Base-by-base conservation (phyloP, 2,113 vertebrate species). In the Bujurquina vittata region DNA sequence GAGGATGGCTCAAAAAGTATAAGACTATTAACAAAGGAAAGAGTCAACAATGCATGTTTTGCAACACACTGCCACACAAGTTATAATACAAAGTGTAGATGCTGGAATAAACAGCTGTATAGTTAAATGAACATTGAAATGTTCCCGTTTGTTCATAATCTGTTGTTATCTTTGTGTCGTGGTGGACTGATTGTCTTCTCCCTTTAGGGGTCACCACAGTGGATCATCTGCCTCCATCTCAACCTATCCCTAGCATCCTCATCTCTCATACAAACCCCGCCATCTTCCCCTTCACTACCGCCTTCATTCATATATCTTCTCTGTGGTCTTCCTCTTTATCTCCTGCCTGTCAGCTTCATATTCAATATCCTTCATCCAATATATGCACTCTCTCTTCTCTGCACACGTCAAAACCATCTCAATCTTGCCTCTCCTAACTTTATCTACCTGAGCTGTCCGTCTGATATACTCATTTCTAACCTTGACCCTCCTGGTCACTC, bases 11-110 rank as follows among this genome's bases (percentile, higher is more conserved):
- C 56, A 23, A 61, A 56, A 79, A 26, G 22, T 40, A 60, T 22
- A 29, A 59, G 23, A 60, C 18, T 62, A 80, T 89, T 43, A 72
- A 57, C 59, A 20, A 63, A 52, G 26, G 11, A 20, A 75, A 40
- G 57, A 73, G 49, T 69, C 49, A 75, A 62, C 79, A 73, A 59
- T n/a, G 29, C 18, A 49, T 63, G 33, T 72, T 54, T 26, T 72
- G 18, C 4, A 72, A 72, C 46, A 72, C 46, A 52, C 46, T 72
- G 65, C 31, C 31, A 72, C 26, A 72, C 46, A 54, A 72, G 18
- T 72, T 72, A 54, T 20, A 29, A 72, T n/a, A 33, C 22, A 63
- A 63, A 63, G 6, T n/a, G 10, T 12, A 29, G 6, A 57, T 9
- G 54, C 20, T 22, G 9, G 8, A 9, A 56, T 56, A 12, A 4